A percentile compares a stretch with the other conserved stretches of the same genome.
phyloP scores from a whole-genome alignment of 2,888 invertebrate species.

The Bugulina stolonifera region DNA sequence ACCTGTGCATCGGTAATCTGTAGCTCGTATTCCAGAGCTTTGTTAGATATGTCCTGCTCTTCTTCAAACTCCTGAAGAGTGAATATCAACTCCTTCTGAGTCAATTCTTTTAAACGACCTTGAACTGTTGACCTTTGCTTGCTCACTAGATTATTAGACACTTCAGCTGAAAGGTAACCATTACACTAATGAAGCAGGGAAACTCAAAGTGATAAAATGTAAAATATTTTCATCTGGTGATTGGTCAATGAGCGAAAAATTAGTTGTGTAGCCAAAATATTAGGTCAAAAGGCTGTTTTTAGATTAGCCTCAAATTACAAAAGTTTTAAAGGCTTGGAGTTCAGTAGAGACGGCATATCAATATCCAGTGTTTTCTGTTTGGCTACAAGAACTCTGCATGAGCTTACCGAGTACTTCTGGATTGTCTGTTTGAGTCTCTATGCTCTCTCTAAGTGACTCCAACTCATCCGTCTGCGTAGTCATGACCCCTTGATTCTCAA shows the following conservation, averaged over 20 bases:
- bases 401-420: not conserved
- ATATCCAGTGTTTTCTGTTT: no score
- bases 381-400: no score
- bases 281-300: no score
- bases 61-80: constrained; percentile 28
- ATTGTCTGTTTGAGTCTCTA: not conserved
- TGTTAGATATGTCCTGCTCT: constrained; percentile 27
- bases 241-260: no score
- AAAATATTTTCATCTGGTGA: no score
- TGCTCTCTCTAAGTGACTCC: not conserved
- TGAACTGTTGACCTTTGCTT: constrained; percentile 4
- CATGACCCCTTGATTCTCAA: not conserved
- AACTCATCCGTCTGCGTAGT: not conserved
- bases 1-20: constrained; percentile 29
- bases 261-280: no score
- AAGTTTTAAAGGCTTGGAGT: no score
- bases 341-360: no score
- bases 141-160: not conserved
- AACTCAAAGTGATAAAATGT: no score
- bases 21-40: constrained; percentile 29
- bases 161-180: not conserved
- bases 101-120: constrained; percentile 25
- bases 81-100: constrained; percentile 22
- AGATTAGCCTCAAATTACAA: no score
- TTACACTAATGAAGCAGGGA: not conserved